Evolutionary conservation across 92 coral and sea anemone species (phyloP).

Genomic region (Phenganax stokvisi): DNA sequence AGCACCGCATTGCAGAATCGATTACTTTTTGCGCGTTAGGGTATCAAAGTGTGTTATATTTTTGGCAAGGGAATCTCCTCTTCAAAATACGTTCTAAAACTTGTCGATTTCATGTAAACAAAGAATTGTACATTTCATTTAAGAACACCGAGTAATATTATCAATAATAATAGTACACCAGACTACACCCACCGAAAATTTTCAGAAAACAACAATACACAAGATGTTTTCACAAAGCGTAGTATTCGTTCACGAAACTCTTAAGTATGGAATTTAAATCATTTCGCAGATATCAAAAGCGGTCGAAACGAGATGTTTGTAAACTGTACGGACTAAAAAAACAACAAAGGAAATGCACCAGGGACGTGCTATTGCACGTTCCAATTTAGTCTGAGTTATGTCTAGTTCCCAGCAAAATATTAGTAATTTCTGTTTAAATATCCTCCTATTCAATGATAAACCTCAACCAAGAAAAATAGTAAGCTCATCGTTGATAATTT

Average conservation of each 20-base stretch:
- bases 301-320: background rate
- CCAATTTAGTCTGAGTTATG: background rate
- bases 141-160: background rate
- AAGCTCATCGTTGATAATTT: background rate
- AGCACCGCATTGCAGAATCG: too few relatives aligned
- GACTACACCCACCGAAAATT: background rate
- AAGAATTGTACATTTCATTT: background rate
- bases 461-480: background rate
- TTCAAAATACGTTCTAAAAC: background rate
- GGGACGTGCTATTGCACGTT: constrained; percentile 18
- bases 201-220: background rate
- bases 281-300: background rate
- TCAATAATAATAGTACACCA: background rate
- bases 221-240: background rate
- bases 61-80: background rate
- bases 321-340: background rate
- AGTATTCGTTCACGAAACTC: background rate
- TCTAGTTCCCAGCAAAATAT: background rate
- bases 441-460: background rate
- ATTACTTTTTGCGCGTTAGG: background rate
- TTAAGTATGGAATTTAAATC: too few relatives aligned
- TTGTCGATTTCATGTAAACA: background rate
- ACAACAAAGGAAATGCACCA: constrained; percentile 9
- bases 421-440: constrained; percentile 10
- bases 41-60: background rate